A percentile compares a stretch with the other conserved stretches of the same genome.
These are phyloP conservation scores for Brenthis hecate DNA, from an alignment of 2,888 invertebrate genomes.

Conservation along the genomic window DNA sequence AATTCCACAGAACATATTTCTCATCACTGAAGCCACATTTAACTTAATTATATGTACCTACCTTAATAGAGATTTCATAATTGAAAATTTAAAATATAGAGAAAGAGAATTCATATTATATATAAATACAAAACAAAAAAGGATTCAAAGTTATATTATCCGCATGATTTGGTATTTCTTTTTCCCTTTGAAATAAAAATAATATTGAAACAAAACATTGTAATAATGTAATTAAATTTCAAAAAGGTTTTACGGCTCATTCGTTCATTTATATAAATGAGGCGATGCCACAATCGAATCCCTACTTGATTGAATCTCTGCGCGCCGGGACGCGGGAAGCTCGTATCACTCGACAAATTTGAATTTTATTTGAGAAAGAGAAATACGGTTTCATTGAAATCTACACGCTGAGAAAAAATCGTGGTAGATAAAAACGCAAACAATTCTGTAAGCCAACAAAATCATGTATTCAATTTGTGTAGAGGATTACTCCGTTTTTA, in stretches of 20 bases:
- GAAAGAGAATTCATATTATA: background rate
- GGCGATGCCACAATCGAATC: constrained; percentile 61
- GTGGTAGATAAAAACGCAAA: constrained; percentile 57
- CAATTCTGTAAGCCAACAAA: constrained; percentile 61
- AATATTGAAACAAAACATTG: constrained; percentile 28
- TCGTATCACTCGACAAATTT: constrained; percentile 57
- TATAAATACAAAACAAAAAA: background rate
- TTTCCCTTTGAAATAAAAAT: constrained; percentile 13
- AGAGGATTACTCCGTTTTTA: constrained; percentile 58
- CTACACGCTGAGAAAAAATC: constrained; percentile 62
- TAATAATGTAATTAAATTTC: constrained; percentile 36
- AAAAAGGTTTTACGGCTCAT: constrained; percentile 51
- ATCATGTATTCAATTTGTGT: constrained; percentile 74
- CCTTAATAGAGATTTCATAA: background rate
- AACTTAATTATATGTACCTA: background rate
- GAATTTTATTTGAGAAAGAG: constrained; percentile 67
- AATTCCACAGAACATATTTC: background rate
- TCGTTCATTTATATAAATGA: constrained; percentile 62
- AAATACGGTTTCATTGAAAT: constrained; percentile 63
- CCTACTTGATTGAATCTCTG: constrained; percentile 69
- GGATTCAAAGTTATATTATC: constrained; percentile 1
- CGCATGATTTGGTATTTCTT: constrained; percentile 7
- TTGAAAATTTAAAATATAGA: background rate
- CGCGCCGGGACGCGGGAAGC: constrained; percentile 47
- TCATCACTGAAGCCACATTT: background rate